A percentile compares a stretch with the other conserved stretches of the same genome.
Evolutionary conservation across 2,797 vertebrate species (phyloP).

Genomic region (Arnoldichthys spilopterus): DNA sequence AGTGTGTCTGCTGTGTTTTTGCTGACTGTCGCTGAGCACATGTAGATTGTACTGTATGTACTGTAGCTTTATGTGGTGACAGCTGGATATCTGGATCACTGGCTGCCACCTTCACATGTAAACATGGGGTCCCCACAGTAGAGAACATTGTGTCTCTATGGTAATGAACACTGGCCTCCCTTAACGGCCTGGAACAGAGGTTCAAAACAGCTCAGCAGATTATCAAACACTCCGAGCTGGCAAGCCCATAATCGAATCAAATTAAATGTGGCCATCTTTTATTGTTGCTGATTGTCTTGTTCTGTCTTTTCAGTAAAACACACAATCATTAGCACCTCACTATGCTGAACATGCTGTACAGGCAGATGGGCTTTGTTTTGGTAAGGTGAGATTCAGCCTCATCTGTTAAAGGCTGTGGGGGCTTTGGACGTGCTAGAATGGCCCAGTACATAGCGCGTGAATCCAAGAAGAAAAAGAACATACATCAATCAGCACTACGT

Average conservation of each 20-base stretch:
- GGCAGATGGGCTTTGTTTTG: not conserved
- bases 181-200: constrained; percentile 30
- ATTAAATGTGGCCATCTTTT: constrained; percentile 41
- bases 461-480: not conserved
- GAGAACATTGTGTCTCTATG: constrained; percentile 53
- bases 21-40: not conserved
- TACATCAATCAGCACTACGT: no score
- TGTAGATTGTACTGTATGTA: constrained; percentile 8
- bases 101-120: constrained; percentile 31
- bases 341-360: constrained; percentile 10
- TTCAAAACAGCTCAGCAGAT: constrained; percentile 37
- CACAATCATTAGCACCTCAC: not conserved
- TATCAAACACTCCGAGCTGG: constrained; percentile 48
- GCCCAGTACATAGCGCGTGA: no score
- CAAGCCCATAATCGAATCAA: constrained; percentile 38
- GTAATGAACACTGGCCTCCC: constrained; percentile 40
- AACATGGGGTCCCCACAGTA: constrained; percentile 28
- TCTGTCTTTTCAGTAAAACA: constrained; percentile 20
- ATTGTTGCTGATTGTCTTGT: constrained; percentile 36
- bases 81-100: constrained; percentile 34
- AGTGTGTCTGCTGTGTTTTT: not conserved
- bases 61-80: constrained; percentile 16
- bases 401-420: not conserved
- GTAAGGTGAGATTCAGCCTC: not conserved
- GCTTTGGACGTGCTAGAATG: not conserved